These are phyloP conservation scores for Scaptomyza cyrtandrae DNA, from an alignment of 2,888 invertebrate genomes.

Conservation along the genomic window DNA sequence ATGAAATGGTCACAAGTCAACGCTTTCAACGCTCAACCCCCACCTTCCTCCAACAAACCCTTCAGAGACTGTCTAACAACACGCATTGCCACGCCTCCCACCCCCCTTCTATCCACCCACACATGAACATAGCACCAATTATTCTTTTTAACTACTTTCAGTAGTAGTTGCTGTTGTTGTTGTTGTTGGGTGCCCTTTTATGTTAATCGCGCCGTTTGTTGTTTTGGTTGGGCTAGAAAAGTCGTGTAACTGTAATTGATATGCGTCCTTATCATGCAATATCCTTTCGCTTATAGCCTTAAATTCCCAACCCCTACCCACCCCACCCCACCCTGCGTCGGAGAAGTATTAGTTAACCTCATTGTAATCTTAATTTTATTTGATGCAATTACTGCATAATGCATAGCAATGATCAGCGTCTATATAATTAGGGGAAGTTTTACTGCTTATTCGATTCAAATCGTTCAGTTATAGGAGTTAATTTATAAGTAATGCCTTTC, in stretches of 20 bases:
- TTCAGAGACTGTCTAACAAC: slow-evolving; percentile 45
- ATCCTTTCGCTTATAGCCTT: slow-evolving; percentile 43
- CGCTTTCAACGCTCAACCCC: slow-evolving; percentile 54
- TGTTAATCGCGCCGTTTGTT: slow-evolving; percentile 72
- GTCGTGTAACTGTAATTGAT: slow-evolving; percentile 83
- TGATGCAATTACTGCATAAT: slow-evolving; percentile 44
- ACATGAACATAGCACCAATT: slow-evolving; percentile 65
- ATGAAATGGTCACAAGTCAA: slow-evolving; percentile 84
- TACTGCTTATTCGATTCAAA: background rate
- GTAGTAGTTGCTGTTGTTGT: slow-evolving; percentile 39
- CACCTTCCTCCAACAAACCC: slow-evolving; percentile 18
- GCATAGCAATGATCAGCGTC: slow-evolving; percentile 21
- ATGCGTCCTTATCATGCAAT: slow-evolving; percentile 82
- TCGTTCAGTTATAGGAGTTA: too few species aligned
- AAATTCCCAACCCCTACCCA: background rate
- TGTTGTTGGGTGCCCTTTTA: slow-evolving; percentile 68
- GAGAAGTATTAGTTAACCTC: slow-evolving; percentile 8
- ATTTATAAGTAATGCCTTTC: too few species aligned
- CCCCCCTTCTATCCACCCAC: slow-evolving; percentile 11
- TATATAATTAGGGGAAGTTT: background rate
- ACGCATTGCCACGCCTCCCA: slow-evolving; percentile 47
- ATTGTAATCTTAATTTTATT: slow-evolving; percentile 25
- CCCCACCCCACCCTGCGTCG: too few species aligned
- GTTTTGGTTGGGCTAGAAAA: slow-evolving; percentile 47
- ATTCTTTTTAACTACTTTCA: slow-evolving; percentile 75